phyloP scores from a whole-genome alignment of 2,797 vertebrate species.

The Gymnodraco acuticeps region DNA sequence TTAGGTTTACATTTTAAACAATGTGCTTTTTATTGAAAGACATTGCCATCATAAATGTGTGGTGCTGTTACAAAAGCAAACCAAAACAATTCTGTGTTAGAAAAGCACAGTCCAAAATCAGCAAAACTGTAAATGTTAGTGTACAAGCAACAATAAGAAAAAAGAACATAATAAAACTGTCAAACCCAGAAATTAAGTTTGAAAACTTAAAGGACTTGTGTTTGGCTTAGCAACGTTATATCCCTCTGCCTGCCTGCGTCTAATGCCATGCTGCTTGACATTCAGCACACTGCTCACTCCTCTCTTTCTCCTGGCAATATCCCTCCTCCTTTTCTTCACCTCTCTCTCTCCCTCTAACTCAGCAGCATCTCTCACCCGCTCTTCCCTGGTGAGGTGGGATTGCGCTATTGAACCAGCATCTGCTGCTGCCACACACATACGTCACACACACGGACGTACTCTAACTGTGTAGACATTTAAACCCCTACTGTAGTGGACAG shows the following conservation, averaged over 20 bases:
- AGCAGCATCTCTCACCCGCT: conserved; percentile 61
- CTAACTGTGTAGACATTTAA: conserved; percentile 56
- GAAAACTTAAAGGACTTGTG: conserved; percentile 34
- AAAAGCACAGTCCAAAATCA: neutral
- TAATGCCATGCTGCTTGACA: conserved; percentile 71
- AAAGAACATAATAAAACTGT: neutral
- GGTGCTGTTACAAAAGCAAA: conserved; percentile 1
- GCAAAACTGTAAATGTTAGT: neutral
- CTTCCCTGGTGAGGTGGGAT: conserved; percentile 73
- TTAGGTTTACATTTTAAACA: neutral
- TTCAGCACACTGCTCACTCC: conserved; percentile 61
- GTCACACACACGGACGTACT: conserved; percentile 6
- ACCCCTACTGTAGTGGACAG: conserved; percentile 61
- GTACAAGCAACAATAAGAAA: neutral
- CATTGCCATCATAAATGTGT: neutral
- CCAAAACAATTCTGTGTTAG: too few relatives aligned
- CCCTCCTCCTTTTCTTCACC: conserved; percentile 48
- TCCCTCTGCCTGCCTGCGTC: conserved; percentile 54
- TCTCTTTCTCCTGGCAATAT: conserved; percentile 55
- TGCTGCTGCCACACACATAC: conserved; percentile 42
- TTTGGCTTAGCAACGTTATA: conserved; percentile 47
- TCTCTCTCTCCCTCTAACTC: conserved; percentile 28
- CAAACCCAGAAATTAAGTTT: conserved; percentile 13
- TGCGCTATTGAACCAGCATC: conserved; percentile 72
- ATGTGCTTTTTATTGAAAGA: neutral